A percentile compares a stretch with the other conserved stretches of the same genome.
phyloP scores from a whole-genome alignment of 2,113 vertebrate genomes.

The Solea solea region DNA sequence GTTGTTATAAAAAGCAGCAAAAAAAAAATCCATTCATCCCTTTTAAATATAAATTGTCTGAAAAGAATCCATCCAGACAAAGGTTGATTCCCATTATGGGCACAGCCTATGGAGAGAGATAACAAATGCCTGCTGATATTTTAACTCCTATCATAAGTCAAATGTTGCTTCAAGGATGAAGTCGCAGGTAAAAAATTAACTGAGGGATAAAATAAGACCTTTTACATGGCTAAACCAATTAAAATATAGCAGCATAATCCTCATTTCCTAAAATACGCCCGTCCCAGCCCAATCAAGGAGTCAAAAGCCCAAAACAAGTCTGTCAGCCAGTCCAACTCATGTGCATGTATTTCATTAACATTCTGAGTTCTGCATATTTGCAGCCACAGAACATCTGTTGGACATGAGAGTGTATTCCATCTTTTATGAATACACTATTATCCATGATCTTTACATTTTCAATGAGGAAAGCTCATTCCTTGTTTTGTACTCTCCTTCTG shows the following conservation, averaged over 20 bases:
- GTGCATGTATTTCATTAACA: not conserved
- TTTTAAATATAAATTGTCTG: too few relatives aligned
- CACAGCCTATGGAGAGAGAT: not conserved
- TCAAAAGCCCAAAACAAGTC: not conserved
- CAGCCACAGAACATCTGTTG: not conserved
- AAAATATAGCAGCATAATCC: too few relatives aligned
- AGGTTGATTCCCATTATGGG: not conserved
- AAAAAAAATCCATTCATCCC: not conserved
- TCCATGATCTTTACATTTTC: constrained; percentile 21
- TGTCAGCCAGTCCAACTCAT: not conserved
- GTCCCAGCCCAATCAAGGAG: not conserved
- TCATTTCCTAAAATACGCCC: too few relatives aligned
- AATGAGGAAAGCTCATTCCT: constrained; percentile 17
- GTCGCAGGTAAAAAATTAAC: not conserved
- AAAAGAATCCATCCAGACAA: not conserved
- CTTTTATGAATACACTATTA: not conserved
- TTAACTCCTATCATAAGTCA: not conserved
- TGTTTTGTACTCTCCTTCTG: constrained; percentile 1
- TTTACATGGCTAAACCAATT: too few relatives aligned
- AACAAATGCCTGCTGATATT: not conserved
- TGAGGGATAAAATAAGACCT: not conserved
- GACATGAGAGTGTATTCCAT: not conserved
- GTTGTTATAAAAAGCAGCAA: too few relatives aligned
- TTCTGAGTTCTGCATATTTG: not conserved
- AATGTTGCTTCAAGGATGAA: not conserved